These are phyloP conservation scores for Thecophora atra DNA, from an alignment of 2,888 invertebrate genomes.

Conservation along the genomic window DNA sequence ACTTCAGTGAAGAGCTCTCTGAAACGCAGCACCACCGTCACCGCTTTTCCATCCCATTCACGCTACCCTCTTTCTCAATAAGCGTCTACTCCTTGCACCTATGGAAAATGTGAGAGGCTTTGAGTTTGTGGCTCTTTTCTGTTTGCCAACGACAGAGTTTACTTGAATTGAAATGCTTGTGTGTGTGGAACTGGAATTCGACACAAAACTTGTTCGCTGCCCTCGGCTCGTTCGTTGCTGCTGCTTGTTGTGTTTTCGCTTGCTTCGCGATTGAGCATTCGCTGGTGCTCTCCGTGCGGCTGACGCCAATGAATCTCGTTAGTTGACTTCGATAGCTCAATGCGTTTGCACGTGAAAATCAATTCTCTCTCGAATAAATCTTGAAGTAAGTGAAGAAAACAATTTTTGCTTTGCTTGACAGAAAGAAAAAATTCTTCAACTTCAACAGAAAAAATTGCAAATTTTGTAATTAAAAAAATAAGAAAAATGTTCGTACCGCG, in stretches of 20 bases:
- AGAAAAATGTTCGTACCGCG: conserved; percentile 17
- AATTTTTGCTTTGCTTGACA: conserved; percentile 1
- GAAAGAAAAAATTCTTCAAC: conserved; percentile 28
- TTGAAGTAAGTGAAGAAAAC: conserved; percentile 17
- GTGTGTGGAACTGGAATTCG: conserved; percentile 26
- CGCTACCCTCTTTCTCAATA: neutral
- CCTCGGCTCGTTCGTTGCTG: conserved; percentile 26
- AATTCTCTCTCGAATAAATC: conserved; percentile 46
- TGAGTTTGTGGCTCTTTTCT: conserved; percentile 12
- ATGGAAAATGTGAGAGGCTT: neutral
- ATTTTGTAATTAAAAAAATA: conserved; percentile 10
- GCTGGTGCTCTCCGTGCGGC: conserved; percentile 59
- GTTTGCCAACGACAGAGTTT: no score
- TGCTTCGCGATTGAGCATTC: conserved; percentile 40
- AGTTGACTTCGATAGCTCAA: conserved; percentile 68
- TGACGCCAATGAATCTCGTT: conserved; percentile 65
- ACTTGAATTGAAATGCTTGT: neutral
- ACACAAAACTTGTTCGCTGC: conserved; percentile 12
- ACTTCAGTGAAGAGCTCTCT: conserved; percentile 1
- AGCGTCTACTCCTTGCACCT: conserved; percentile 7
- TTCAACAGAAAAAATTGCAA: conserved; percentile 16
- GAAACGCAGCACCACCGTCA: neutral
- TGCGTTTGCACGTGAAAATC: conserved; percentile 66
- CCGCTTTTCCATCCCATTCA: neutral
- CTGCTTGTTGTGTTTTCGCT: conserved; percentile 36